phyloP scores from a whole-genome alignment of 2,888 invertebrate genomes.

The Acronicta leporina region DNA sequence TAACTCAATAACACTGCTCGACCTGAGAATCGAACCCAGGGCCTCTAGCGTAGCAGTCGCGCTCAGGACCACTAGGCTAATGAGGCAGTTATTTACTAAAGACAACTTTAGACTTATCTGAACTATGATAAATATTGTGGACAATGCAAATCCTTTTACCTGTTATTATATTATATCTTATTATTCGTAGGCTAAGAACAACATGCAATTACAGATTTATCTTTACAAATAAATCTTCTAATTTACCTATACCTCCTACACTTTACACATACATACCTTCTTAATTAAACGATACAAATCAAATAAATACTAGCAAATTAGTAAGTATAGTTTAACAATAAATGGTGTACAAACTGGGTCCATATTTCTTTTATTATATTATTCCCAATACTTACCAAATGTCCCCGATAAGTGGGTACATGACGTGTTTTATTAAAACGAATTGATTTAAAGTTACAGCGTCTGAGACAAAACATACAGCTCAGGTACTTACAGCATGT shows the following conservation, averaged over 20 bases:
- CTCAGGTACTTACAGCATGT: slow-evolving; percentile 23
- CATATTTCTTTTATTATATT: too few species aligned
- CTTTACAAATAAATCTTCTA: slow-evolving; percentile 33
- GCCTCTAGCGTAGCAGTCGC: too few species aligned
- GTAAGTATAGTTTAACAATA: not conserved
- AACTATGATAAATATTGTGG: too few species aligned
- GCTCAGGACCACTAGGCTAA: too few species aligned
- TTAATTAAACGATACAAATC: slow-evolving; percentile 43
- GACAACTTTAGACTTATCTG: too few species aligned
- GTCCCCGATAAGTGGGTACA: not conserved
- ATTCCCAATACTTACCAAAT: too few species aligned
- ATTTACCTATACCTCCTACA: slow-evolving; percentile 38
- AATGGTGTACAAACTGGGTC: not conserved
- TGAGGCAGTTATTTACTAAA: too few species aligned
- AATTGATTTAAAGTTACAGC: slow-evolving; percentile 16
- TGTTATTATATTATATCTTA: not conserved
- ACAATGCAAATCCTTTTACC: too few species aligned
- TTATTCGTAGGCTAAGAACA: slow-evolving; percentile 29
- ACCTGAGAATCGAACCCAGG: too few species aligned
- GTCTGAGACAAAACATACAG: slow-evolving; percentile 6
- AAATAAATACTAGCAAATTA: slow-evolving; percentile 8
- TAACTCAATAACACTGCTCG: too few species aligned
- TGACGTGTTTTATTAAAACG: slow-evolving; percentile 7
- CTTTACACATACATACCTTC: slow-evolving; percentile 12
- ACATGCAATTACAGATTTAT: slow-evolving; percentile 53